phyloP scores from a whole-genome alignment of 1,140 invertebrate species.

The Mizuhopecten yessoensis region DNA sequence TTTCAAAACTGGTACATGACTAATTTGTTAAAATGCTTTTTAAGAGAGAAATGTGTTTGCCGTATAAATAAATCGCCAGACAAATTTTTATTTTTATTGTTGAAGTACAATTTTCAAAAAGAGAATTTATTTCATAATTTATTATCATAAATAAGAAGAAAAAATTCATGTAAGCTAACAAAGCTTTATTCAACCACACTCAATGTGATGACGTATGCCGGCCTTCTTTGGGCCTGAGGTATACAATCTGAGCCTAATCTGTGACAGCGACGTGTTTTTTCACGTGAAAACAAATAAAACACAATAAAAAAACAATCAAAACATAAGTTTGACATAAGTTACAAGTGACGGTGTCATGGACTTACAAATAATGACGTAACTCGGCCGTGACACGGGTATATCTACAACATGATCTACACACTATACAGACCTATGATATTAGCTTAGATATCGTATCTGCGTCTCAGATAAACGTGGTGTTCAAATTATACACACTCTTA shows the following conservation, averaged over 20 bases:
- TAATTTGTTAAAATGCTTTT: too few species aligned
- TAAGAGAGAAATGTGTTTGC: too few species aligned
- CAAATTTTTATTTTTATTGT: too few species aligned
- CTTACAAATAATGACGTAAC: background rate
- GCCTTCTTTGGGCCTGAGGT: background rate
- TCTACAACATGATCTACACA: background rate
- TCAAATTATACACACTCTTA: background rate
- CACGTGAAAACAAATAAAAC: background rate
- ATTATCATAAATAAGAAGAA: too few species aligned
- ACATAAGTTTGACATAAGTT: background rate
- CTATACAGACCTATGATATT: background rate
- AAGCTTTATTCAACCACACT: too few species aligned
- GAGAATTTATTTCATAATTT: too few species aligned
- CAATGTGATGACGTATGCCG: background rate
- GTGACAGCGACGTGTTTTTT: slow-evolving; percentile 1
- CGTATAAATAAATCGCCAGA: too few species aligned
- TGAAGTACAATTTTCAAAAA: too few species aligned
- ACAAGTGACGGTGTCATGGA: background rate
- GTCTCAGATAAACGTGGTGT: background rate
- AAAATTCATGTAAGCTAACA: too few species aligned
- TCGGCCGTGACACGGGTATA: background rate
- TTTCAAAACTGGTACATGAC: background rate
- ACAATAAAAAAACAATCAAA: background rate
- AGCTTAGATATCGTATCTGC: background rate
- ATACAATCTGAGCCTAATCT: background rate